Base-by-base conservation (phyloP, 1,140 invertebrate species). In the Dolichoris vasculosae region DNA sequence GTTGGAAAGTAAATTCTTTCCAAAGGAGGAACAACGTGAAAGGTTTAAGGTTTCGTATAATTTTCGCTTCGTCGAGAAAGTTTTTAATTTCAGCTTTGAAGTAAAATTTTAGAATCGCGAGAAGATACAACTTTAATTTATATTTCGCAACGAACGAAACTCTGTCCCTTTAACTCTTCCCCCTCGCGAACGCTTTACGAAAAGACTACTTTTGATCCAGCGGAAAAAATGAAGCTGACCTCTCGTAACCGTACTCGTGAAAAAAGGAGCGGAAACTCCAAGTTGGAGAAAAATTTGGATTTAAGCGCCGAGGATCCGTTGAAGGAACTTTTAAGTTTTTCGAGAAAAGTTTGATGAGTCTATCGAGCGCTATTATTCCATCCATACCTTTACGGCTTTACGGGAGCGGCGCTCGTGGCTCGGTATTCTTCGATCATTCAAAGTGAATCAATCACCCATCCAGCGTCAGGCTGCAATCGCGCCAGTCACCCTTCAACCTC, bases 391-490 rank as follows among this genome's bases (percentile, higher is more conserved):
- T 80, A 83, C 87, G 83, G 78, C 85, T 63, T 23, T 32, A 67
- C 13, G 30, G 2, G 1, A 17, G 40, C 38, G 81, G 82, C 75
- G 55, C 86, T 87, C 87, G 81, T 88, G 17, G 17, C 75, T 88
- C 88, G 85, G 85, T 90, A 88, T 91, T 92, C 91, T 93, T 93
- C 92, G 92, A 93, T 93, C 92, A 93, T 93, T 93, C 91, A 92
- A 91, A 93, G 91, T 91, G 89, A 93, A 93, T 93, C 92, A 93
- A 93, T 93, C 92, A 93, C 92, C 89, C 86, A 90, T 89, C 89
- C 88, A 88, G 89, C 30, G 26, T 40, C 88, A 88, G 88, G 87
- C 87, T 87, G 89, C 89, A 91, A 93, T 92, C 88, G 89, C 89
- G 91, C 90, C 87, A 92, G 92, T 93, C 91, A 92, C 91, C 90